Percentiles rank a stretch among this genome's conserved stretches.
Evolutionary conservation across 64 coral and sea anemone species (phyloP).

Genomic region (Pachyseris speciosa): DNA sequence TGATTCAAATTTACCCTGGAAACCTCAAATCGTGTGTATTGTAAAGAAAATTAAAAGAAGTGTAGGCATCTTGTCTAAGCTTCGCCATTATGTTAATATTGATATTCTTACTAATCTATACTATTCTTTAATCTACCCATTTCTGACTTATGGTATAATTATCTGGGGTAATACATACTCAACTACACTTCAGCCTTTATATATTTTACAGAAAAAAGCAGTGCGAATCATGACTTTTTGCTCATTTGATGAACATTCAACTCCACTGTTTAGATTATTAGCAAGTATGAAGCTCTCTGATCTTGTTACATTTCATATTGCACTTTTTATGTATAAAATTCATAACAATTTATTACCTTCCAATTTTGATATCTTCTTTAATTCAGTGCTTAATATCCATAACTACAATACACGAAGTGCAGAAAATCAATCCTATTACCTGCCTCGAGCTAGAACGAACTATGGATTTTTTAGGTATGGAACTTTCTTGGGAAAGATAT

Average conservation of each 20-base stretch:
- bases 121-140: background rate
- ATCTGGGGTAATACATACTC: constrained; percentile 14
- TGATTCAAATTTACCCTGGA: constrained; percentile 31
- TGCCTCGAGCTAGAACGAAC: constrained; percentile 22
- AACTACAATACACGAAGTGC: constrained; percentile 19
- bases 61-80: constrained; percentile 15
- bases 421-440: constrained; percentile 6
- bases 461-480: constrained; percentile 38
- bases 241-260: constrained; percentile 15
- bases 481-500: constrained; percentile 45
- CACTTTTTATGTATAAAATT: background rate
- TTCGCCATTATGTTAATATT: constrained; percentile 21
- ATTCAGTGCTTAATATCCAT: constrained; percentile 10
- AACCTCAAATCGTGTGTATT: constrained; percentile 15
- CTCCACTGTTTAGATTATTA: constrained; percentile 3
- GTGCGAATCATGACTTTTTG: constrained; percentile 35
- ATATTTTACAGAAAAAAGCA: constrained; percentile 30
- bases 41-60: constrained; percentile 24
- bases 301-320: background rate
- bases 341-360: background rate
- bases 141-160: constrained; percentile 24
- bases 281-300: background rate
- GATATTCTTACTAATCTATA: constrained; percentile 31
- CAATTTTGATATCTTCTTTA: constrained; percentile 2
- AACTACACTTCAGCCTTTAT: background rate